phyloP scores from a whole-genome alignment of 2,888 invertebrate genomes.

The Chrysotoxum bicinctum region DNA sequence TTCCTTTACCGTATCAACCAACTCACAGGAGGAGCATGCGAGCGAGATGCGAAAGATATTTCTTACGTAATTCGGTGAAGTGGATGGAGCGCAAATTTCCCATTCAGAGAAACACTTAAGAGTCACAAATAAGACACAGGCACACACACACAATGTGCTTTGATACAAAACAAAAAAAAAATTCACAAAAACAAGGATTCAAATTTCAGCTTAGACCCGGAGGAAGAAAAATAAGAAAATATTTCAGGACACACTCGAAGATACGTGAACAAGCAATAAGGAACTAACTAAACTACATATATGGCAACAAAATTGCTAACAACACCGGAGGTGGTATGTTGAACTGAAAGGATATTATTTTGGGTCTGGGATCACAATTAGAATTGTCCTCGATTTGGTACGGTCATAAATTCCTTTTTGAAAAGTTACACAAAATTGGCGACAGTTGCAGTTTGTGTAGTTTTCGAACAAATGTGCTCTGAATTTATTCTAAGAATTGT shows the following conservation, averaged over 20 bases:
- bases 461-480: slow-evolving; percentile 26
- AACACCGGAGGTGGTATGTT: slow-evolving; percentile 38
- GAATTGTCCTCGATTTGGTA: slow-evolving; percentile 56
- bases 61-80: slow-evolving; percentile 58
- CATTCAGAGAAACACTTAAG: slow-evolving; percentile 56
- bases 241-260: slow-evolving; percentile 21
- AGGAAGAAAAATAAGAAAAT: neutral
- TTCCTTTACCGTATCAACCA: slow-evolving; percentile 23
- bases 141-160: neutral
- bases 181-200: slow-evolving; percentile 60
- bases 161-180: slow-evolving; percentile 29
- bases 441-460: slow-evolving; percentile 48
- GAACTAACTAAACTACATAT: slow-evolving; percentile 2
- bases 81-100: slow-evolving; percentile 33
- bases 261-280: slow-evolving; percentile 22
- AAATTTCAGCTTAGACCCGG: slow-evolving; percentile 46
- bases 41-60: slow-evolving; percentile 17
- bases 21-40: neutral
- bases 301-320: slow-evolving; percentile 28
- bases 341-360: slow-evolving; percentile 49
- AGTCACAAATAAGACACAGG: slow-evolving; percentile 1
- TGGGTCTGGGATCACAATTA: slow-evolving; percentile 54
- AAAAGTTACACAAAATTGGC: slow-evolving; percentile 66
- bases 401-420: slow-evolving; percentile 57
- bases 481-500: slow-evolving; percentile 47